A percentile compares a stretch with the other conserved stretches of the same genome.
Evolutionary conservation across 2,113 vertebrate species (phyloP).

Genomic region (Pelecanus crispus): DNA sequence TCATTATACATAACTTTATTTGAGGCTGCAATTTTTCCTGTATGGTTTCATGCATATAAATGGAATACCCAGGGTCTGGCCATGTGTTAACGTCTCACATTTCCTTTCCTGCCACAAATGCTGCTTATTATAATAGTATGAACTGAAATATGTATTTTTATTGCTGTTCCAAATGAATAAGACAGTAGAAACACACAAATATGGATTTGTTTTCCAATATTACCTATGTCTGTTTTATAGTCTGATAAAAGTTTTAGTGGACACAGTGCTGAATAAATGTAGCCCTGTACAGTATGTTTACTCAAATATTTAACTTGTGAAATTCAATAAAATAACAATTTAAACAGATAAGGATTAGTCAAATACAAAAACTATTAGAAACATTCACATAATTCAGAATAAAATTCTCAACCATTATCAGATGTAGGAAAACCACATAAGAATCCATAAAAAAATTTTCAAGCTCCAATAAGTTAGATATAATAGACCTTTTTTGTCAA

Average conservation of each 20-base stretch:
- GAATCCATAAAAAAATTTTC: constrained; percentile 41
- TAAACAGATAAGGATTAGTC: constrained; percentile 62
- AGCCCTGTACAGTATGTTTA: not conserved
- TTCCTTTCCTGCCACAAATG: constrained; percentile 49
- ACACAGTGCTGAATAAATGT: not conserved
- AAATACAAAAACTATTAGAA: constrained; percentile 48
- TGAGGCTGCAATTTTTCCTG: constrained; percentile 39
- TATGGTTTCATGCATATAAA: constrained; percentile 52
- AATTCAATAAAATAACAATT: constrained; percentile 52
- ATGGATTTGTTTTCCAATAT: constrained; percentile 17
- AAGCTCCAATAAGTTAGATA: constrained; percentile 57
- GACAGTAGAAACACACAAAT: constrained; percentile 19
- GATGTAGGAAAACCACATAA: constrained; percentile 41
- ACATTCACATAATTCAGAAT: constrained; percentile 44
- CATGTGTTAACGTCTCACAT: constrained; percentile 48
- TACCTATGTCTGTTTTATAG: constrained; percentile 35
- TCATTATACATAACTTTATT: constrained; percentile 38
- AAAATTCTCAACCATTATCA: constrained; percentile 57
- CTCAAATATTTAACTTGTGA: constrained; percentile 56
- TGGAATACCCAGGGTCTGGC: constrained; percentile 22
- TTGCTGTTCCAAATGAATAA: constrained; percentile 16
- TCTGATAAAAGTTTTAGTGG: constrained; percentile 32
- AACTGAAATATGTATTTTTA: constrained; percentile 54
- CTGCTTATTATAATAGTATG: constrained; percentile 49
- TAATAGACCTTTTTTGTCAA: constrained; percentile 66